phyloP scores from a whole-genome alignment of 2,113 vertebrate genomes.

The Pseudopodoces humilis region DNA sequence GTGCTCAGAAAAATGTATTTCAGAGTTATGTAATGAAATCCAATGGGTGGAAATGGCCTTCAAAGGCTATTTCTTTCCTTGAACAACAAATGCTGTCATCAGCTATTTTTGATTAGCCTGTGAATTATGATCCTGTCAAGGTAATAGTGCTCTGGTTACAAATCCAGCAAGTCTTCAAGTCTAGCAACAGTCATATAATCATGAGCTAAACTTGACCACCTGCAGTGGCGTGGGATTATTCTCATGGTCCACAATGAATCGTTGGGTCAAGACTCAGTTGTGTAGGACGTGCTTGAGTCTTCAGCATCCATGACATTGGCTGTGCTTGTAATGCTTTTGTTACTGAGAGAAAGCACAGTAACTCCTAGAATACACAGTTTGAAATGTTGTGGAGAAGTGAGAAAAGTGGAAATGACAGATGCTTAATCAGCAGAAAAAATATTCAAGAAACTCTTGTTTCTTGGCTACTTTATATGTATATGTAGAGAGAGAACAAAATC shows the following conservation, averaged over 20 bases:
- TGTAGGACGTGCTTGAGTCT: not conserved
- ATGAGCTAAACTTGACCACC: not conserved
- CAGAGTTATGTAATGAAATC: not conserved
- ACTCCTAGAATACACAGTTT: not conserved
- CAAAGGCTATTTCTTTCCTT: constrained; percentile 12
- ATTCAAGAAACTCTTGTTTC: not conserved
- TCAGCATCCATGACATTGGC: not conserved
- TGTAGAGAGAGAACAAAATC: not conserved
- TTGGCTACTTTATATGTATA: not conserved
- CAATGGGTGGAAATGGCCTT: not conserved
- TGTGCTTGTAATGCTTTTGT: not conserved
- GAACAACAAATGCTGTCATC: not conserved
- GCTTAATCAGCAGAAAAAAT: not conserved
- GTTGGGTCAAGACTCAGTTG: not conserved
- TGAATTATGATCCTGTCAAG: not conserved
- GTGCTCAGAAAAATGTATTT: not conserved
- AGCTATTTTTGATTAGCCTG: constrained; percentile 16
- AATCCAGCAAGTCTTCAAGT: not conserved
- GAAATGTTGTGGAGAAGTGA: not conserved
- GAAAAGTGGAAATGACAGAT: not conserved
- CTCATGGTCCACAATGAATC: not conserved
- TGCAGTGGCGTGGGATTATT: not conserved
- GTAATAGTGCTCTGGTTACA: not conserved
- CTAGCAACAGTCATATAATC: not conserved
- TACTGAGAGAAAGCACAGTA: not conserved